Evolutionary conservation across 2,113 vertebrate genomes (phyloP).

Genomic region (Eubucco bourcierii): DNA sequence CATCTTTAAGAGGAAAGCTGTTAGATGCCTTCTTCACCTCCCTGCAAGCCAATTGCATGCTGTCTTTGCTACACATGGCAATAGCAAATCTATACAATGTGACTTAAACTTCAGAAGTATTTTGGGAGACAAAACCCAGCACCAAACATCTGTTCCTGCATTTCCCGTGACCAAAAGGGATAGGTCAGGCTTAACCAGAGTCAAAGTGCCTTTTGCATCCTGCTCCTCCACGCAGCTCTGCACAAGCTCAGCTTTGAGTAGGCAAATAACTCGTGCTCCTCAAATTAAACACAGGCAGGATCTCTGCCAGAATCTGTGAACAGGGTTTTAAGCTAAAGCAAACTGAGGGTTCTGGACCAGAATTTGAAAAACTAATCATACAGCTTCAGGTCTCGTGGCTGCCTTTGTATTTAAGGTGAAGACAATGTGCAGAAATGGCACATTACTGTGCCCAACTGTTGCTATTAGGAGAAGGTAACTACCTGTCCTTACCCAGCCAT

Average conservation of each 20-base stretch:
- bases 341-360: background rate
- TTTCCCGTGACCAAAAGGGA: background rate
- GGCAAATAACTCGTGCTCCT: background rate
- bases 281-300: background rate
- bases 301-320: accelerated
- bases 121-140: background rate
- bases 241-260: background rate
- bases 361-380: background rate
- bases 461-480: background rate
- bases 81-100: background rate
- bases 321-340: background rate
- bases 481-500: background rate
- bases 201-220: background rate
- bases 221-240: background rate
- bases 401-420: background rate
- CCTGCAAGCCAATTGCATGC: accelerated
- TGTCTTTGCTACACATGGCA: accelerated
- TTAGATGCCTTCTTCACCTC: background rate
- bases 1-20: background rate
- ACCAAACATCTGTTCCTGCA: background rate
- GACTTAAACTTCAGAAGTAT: background rate
- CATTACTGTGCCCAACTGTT: background rate
- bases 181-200: background rate
- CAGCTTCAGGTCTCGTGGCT: background rate
- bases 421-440: background rate